A percentile compares a stretch with the other conserved stretches of the same genome.
phyloP scores from a whole-genome alignment of 2,113 vertebrate species.

The Hemiscyllium ocellatum region DNA sequence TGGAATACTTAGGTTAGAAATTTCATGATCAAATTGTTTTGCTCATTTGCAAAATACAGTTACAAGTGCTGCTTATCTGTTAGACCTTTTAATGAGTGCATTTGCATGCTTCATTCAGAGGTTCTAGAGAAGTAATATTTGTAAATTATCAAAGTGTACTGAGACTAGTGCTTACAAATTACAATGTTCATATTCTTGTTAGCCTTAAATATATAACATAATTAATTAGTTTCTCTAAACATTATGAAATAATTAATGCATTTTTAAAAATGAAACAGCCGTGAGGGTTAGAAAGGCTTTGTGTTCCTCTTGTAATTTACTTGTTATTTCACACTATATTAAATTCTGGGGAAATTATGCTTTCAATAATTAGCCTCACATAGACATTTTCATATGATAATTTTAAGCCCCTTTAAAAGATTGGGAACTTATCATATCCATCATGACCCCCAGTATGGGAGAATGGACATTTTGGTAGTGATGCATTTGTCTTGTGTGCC shows the following conservation, averaged over 20 bases:
- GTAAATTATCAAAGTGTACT: neutral
- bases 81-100: neutral
- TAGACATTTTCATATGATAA: neutral
- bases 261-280: neutral
- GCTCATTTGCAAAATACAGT: neutral
- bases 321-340: neutral
- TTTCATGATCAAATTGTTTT: neutral
- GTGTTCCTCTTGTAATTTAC: neutral
- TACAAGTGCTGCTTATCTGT: neutral
- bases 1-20: neutral
- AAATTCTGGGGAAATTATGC: neutral
- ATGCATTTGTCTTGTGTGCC: neutral
- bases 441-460: too few species aligned
- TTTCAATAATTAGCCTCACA: neutral
- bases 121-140: neutral
- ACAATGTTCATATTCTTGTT: neutral
- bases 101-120: neutral
- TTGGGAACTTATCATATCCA: neutral
- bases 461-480: neutral
- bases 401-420: neutral
- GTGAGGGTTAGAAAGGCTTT: neutral
- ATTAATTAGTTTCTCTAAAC: neutral
- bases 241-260: neutral
- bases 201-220: neutral
- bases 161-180: neutral